These are phyloP conservation scores for Pomacea canaliculata DNA, from an alignment of 2,888 invertebrate species.

Conservation along the genomic window DNA sequence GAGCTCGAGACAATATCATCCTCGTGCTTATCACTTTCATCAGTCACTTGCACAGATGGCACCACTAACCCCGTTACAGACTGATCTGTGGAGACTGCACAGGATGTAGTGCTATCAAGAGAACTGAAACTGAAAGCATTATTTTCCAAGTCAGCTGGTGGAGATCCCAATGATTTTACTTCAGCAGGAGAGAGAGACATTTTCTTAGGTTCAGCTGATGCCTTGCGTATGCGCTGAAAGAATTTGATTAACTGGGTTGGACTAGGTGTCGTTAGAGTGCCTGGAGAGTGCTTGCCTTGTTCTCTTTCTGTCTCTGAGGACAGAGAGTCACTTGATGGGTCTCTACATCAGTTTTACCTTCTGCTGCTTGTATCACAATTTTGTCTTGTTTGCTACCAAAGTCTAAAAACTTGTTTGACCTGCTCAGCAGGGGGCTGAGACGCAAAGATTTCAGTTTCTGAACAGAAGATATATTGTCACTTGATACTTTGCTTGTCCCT, in stretches of 20 bases:
- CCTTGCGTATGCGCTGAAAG: constrained; percentile 8
- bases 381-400: constrained; percentile 3
- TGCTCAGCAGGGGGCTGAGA: constrained; percentile 15
- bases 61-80: background rate
- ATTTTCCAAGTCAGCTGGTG: background rate
- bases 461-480: constrained; percentile 3
- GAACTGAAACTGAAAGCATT: no score
- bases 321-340: no score
- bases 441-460: constrained; percentile 14
- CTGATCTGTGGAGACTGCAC: background rate
- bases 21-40: background rate
- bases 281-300: constrained; percentile 10
- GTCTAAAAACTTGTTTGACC: constrained; percentile 3
- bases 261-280: constrained; percentile 14
- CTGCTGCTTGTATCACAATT: background rate
- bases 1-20: background rate
- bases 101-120: background rate
- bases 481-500: background rate
- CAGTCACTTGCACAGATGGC: constrained; percentile 13
- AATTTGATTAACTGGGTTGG: constrained; percentile 6
- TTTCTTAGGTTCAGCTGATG: constrained; percentile 13
- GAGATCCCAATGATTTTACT: background rate
- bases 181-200: constrained; percentile 7
- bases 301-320: background rate
- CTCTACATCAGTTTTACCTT: background rate